phyloP scores from a whole-genome alignment of 2,113 vertebrate species.

The Rattus norvegicus region GRCr8 NC_086021.1:56534001-56534500 shows the following conservation, averaged over 20 bases:
- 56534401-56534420: slow-evolving; percentile 29
- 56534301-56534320: neutral
- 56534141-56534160: neutral
- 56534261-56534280: slow-evolving; percentile 70
- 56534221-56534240: slow-evolving; percentile 27
- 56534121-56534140: neutral
- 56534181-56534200: slow-evolving; percentile 49
- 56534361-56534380: slow-evolving; percentile 27
- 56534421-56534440: too few relatives aligned
- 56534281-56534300: slow-evolving; percentile 17
- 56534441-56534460: slow-evolving; percentile 16
- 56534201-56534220: neutral
- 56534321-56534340: slow-evolving; percentile 56
- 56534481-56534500: slow-evolving; percentile 13
- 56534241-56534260: slow-evolving; percentile 50
- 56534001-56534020: neutral
- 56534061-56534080: neutral
- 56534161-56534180: neutral
- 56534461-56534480: slow-evolving; percentile 36
- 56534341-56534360: neutral
- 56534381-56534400: neutral
- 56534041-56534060: neutral
- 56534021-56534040: neutral
- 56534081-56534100: slow-evolving; percentile 15
- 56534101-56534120: neutral